Percentiles rank a stretch among this genome's conserved stretches.
phyloP scores from a whole-genome alignment of 2,113 vertebrate genomes.

The Tiliqua scincoides region DNA sequence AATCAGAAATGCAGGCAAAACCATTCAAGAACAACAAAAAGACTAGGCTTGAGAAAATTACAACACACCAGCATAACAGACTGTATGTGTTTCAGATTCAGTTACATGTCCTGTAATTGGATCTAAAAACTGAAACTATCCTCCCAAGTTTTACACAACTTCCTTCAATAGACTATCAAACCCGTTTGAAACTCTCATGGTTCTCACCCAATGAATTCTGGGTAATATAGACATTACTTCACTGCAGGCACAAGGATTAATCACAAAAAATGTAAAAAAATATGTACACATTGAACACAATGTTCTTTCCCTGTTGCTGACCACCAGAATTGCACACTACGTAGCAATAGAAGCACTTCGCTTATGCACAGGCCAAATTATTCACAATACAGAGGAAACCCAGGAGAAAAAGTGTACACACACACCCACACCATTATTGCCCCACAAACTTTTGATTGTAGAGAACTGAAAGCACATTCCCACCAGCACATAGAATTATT shows the following conservation, averaged over 20 bases:
- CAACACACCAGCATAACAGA: neutral
- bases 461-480: too few relatives aligned
- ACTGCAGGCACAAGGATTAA: neutral
- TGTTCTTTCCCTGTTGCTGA: constrained; percentile 34
- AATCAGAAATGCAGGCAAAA: neutral
- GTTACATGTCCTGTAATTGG: too few relatives aligned
- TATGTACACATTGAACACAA: fast-evolving
- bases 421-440: neutral
- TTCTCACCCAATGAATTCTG: neutral
- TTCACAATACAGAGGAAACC: neutral
- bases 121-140: neutral
- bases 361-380: fast-evolving
- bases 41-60: too few relatives aligned
- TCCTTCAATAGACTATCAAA: neutral
- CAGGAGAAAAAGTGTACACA: neutral
- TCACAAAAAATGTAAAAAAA: neutral
- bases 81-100: neutral
- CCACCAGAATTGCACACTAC: neutral
- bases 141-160: neutral
- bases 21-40: neutral
- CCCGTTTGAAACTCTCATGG: neutral
- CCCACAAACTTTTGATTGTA: neutral
- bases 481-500: neutral
- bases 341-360: neutral
- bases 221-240: neutral